Conservation (phyloP, 1,140 invertebrate species). For the Papilio dardanus region DNA sequence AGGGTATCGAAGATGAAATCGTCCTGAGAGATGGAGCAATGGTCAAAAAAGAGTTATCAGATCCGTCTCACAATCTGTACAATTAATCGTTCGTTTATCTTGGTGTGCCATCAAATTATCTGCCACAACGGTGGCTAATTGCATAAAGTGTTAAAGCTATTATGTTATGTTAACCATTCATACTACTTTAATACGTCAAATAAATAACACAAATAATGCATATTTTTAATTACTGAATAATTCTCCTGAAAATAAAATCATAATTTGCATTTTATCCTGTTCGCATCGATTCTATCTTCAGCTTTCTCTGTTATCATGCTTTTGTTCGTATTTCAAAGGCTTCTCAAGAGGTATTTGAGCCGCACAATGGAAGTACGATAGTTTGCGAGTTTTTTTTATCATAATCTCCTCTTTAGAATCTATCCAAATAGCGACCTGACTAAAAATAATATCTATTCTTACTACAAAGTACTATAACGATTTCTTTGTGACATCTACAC, state of each 20-base stretch:
- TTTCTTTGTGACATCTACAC: too few relatives aligned
- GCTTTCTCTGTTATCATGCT: neutral
- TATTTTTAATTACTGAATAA: neutral
- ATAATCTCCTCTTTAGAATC: neutral
- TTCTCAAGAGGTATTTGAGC: neutral
- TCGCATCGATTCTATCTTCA: neutral
- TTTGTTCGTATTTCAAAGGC: constrained; percentile 21
- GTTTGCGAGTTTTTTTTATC: constrained; percentile 20
- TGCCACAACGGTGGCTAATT: too few relatives aligned
- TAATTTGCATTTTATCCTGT: neutral
- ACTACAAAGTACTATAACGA: neutral
- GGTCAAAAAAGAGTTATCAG: too few relatives aligned
- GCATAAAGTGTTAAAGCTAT: too few relatives aligned
- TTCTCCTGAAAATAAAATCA: neutral
- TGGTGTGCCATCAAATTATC: too few relatives aligned
- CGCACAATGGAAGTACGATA: constrained; percentile 9
- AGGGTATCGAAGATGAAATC: neutral
- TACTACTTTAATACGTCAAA: too few relatives aligned
- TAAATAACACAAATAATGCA: neutral
- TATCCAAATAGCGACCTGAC: neutral
- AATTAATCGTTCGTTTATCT: too few relatives aligned
- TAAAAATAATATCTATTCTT: neutral
- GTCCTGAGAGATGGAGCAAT: neutral
- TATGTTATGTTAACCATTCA: too few relatives aligned
- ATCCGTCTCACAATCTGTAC: too few relatives aligned